Evolutionary conservation across 2,888 invertebrate species (phyloP), one percentile per base, ranked within the genome.

Genomic region (Sinotaia quadrata): DNA sequence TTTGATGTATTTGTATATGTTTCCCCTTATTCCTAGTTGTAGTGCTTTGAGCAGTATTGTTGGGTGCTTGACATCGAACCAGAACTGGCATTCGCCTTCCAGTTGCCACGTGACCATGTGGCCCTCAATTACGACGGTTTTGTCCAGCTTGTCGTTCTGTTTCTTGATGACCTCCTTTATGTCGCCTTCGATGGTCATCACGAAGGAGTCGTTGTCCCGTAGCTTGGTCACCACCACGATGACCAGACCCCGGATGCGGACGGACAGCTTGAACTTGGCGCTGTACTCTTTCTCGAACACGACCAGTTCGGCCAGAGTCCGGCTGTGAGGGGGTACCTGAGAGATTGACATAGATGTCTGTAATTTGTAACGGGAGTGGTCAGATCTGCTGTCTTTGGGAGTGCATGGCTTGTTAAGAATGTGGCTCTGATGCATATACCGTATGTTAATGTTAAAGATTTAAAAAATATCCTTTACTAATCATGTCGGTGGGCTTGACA

Each of bases 251-350:
- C 75, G 70, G 24, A 86, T 77, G 49, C 74, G 74, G 12, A 88
- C 88, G n/a, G 73, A 73, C 65, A 89, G 76, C 44, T 79, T 78
- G 76, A 90, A 90, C 27, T 75, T 80, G 29, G 88, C 88, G n/a
- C 74, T 78, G 72, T 88, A 89, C 71, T 88, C 87, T 79, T 89
- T 86, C 76, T 90, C 89, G 56, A 87, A 87, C 51, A 90, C 88
- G 3, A 89, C 84, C 71, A 90, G 85, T 66, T 87, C 87, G 2
- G 90, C 90, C 29, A 85, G 87, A 4, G 89, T 89, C 72, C 72
- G 77, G 60, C 78, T 78, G 21, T 72, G 73, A 0, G 73, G 56
- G 10, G 88, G 88, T 1, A 89, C 69, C 69, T 65, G 52, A 12
- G n/a, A n/a, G n/a, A n/a, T n/a, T n/a, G n/a, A n/a, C n/a, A n/a